phyloP scores from a whole-genome alignment of 2,888 invertebrate genomes.

The Pheosia gnoma region DNA sequence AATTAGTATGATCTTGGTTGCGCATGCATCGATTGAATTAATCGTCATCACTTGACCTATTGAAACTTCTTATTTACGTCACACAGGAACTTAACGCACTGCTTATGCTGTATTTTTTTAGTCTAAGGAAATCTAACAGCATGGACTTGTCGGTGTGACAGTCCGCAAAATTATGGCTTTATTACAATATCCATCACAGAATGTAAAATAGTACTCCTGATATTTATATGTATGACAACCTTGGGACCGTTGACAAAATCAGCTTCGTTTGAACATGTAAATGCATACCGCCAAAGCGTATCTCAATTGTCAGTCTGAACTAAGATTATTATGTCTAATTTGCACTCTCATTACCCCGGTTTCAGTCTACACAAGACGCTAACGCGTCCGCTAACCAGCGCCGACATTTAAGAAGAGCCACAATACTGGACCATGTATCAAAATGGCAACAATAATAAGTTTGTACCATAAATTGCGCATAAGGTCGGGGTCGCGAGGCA shows the following conservation, averaged over 20 bases:
- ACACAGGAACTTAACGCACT: neutral
- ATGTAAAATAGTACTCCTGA: no score
- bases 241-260: no score
- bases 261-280: no score
- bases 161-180: no score
- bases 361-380: neutral
- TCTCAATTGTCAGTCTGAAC: no score
- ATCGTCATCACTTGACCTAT: slow-evolving; percentile 4
- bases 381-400: neutral
- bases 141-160: no score
- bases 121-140: no score
- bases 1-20: neutral
- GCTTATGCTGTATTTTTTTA: no score
- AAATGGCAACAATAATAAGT: slow-evolving; percentile 49
- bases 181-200: no score
- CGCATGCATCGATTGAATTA: slow-evolving; percentile 1
- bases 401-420: neutral
- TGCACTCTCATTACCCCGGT: neutral
- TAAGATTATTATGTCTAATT: neutral
- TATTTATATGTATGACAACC: no score
- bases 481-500: slow-evolving; percentile 58
- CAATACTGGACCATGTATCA: slow-evolving; percentile 6
- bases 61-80: neutral
- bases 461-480: slow-evolving; percentile 59
- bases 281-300: no score